These are phyloP conservation scores for Drosophila stalkeri DNA, from an alignment of 2,888 invertebrate genomes.

Conservation along the genomic window DNA sequence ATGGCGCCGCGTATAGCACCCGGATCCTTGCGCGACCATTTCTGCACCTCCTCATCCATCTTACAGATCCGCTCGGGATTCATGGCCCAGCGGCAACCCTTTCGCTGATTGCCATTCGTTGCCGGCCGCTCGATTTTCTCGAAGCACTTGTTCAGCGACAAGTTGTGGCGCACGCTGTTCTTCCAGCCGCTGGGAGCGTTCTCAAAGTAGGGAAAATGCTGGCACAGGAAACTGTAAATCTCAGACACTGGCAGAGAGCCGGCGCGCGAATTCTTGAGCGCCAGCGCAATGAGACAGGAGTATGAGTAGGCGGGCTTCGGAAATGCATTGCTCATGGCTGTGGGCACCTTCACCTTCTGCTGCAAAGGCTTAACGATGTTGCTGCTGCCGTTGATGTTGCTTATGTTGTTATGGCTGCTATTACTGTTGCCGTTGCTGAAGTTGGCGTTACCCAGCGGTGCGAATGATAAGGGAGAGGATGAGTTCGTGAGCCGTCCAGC, in stretches of 20 bases:
- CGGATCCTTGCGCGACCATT: slow-evolving; percentile 98
- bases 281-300: slow-evolving; percentile 98
- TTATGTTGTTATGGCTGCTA: slow-evolving; percentile 34
- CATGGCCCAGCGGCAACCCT: slow-evolving; percentile 97
- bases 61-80: slow-evolving; percentile 97
- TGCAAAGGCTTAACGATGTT: slow-evolving; percentile 72
- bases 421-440: slow-evolving; percentile 42
- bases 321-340: slow-evolving; percentile 86
- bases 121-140: slow-evolving; percentile 98
- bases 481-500: slow-evolving; percentile 37
- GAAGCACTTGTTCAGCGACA: slow-evolving; percentile 99
- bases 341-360: slow-evolving; percentile 73
- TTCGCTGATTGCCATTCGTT: slow-evolving; percentile 93
- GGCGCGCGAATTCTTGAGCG: slow-evolving; percentile 96
- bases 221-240: slow-evolving; percentile 99
- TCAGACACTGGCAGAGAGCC: slow-evolving; percentile 98
- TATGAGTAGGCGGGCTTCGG: slow-evolving; percentile 99
- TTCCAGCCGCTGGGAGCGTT: slow-evolving; percentile 99
- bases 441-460: slow-evolving; percentile 19
- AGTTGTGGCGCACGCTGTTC: slow-evolving; percentile 98
- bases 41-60: slow-evolving; percentile 99
- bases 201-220: slow-evolving; percentile 99
- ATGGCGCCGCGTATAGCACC: slow-evolving; percentile 96
- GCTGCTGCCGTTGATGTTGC: slow-evolving; percentile 12
- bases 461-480: slow-evolving; percentile 56